A percentile compares a stretch with the other conserved stretches of the same genome.
These are phyloP conservation scores for Perodicticus potto DNA, from an alignment of 2,797 vertebrate genomes.

Conservation along the genomic window DNA sequence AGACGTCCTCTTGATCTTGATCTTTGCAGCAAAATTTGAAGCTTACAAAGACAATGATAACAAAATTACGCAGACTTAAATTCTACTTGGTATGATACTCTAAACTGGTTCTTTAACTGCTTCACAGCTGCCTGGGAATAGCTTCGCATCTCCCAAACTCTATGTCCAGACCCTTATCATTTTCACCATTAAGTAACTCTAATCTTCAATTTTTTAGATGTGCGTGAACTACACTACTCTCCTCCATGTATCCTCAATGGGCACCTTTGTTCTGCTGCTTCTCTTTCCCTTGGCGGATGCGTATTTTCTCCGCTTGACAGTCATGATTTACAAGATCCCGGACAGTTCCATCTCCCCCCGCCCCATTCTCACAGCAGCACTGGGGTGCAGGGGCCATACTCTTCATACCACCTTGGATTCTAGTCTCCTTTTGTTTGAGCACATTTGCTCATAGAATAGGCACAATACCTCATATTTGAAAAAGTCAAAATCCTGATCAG, in stretches of 20 bases:
- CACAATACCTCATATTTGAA: background rate
- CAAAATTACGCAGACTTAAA: conserved; percentile 50
- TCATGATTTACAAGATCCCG: background rate
- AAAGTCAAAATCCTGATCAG: background rate
- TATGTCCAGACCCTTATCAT: background rate
- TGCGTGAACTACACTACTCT: conserved; percentile 7
- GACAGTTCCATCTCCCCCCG: background rate
- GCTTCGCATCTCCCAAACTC: conserved; percentile 28
- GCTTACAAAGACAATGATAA: background rate
- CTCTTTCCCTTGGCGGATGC: background rate
- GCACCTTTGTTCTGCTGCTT: background rate
- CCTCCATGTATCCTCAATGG: conserved; percentile 24
- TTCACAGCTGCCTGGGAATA: background rate
- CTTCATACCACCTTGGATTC: background rate
- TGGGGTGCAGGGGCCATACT: background rate
- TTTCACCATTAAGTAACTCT: background rate
- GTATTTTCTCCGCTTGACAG: background rate
- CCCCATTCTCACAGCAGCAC: background rate
- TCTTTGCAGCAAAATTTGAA: conserved; percentile 40
- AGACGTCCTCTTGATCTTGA: background rate
- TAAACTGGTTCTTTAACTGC: conserved; percentile 7
- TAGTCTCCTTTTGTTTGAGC: background rate
- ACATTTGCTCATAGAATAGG: background rate
- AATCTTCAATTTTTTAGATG: conserved; percentile 20
- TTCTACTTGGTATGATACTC: background rate